These are phyloP conservation scores for Trissolcus basalis DNA, from an alignment of 1,140 invertebrate species.

Conservation along the genomic window DNA sequence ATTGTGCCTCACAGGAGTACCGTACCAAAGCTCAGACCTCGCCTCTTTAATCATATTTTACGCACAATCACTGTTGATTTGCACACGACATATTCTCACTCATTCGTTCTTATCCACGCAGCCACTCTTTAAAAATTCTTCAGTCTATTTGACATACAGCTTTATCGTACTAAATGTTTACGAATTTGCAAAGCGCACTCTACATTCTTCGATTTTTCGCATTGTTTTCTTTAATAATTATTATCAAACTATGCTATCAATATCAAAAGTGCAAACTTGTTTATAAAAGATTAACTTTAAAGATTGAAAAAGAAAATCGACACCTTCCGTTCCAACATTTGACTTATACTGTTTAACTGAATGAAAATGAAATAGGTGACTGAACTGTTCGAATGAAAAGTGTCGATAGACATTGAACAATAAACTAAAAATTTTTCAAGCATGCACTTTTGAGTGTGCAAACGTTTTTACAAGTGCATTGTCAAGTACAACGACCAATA, in stretches of 20 bases:
- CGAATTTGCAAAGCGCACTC: conserved; percentile 5
- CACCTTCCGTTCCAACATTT: no score
- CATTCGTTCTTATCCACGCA: conserved; percentile 3
- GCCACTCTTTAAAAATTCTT: neutral
- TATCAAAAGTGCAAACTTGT: conserved; percentile 13
- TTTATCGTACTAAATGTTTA: no score
- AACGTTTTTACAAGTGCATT: conserved; percentile 10
- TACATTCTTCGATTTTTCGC: conserved; percentile 2
- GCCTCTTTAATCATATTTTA: conserved; percentile 2
- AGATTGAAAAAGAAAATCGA: no score
- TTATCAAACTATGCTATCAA: no score
- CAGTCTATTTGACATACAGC: conserved; percentile 9
- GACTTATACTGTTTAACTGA: no score
- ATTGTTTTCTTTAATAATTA: no score
- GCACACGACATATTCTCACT: conserved; percentile 6
- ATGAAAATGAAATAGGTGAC: no score
- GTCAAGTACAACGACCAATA: conserved; percentile 1
- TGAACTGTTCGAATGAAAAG: no score
- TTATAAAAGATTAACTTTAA: no score
- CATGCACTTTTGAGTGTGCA: conserved; percentile 16
- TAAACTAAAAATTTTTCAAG: neutral
- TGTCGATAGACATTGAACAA: neutral
- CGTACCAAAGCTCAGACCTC: conserved; percentile 5
- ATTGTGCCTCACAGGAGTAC: conserved; percentile 19
- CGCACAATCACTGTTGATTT: conserved; percentile 5